Evolutionary conservation across 2,113 vertebrate species (phyloP), one percentile per base, ranked within the genome.

Genomic region (Alethe castanea): DNA sequence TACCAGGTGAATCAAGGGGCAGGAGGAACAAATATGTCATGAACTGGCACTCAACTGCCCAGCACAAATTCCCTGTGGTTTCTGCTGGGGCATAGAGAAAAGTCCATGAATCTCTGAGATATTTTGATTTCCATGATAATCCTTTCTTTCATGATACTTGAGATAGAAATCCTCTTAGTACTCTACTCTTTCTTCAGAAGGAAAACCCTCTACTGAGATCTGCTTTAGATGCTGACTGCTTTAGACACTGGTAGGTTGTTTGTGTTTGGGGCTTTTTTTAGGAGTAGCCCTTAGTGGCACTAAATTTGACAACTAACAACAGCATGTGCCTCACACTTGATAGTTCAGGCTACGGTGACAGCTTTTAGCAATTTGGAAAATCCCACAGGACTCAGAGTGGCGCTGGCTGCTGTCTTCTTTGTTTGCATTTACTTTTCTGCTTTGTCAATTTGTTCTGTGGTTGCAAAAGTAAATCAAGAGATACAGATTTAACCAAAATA

Each of bases 301-400:
- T 88, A 94, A 95, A 96, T 93, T 95, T 97, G 97, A 97, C 94
- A 96, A 92, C 72, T 87, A 92, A 93, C 61, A 94, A 67, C 73
- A 94, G 57, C 90, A 93, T 97, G 91, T 83, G 92, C 93, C 80
- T 94, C 74, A 92, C 84, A 82, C 91, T 95, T 97, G 83, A 83
- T 97, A 95, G 79, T 88, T 91, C 81, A 97, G 92, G 77, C 96
- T 96, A 93, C 38, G 50, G 50, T 97, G 96, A 95, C 88, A 96
- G 80, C 70, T 97, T 95, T 96, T 90, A 96, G 94, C 80, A 88
- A 90, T 93, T 92, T 89, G 78, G 89, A 96, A 64, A 69, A 60
- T 89, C 91, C 86, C 54, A 26, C 10, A 66, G 86, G 92, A 73
- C 40, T 3, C 26, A 35, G 69, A 91, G 65, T 88, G 56, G 85